These are phyloP conservation scores for Nomada lathburiana DNA, from an alignment of 2,888 invertebrate species.

Conservation along the genomic window DNA sequence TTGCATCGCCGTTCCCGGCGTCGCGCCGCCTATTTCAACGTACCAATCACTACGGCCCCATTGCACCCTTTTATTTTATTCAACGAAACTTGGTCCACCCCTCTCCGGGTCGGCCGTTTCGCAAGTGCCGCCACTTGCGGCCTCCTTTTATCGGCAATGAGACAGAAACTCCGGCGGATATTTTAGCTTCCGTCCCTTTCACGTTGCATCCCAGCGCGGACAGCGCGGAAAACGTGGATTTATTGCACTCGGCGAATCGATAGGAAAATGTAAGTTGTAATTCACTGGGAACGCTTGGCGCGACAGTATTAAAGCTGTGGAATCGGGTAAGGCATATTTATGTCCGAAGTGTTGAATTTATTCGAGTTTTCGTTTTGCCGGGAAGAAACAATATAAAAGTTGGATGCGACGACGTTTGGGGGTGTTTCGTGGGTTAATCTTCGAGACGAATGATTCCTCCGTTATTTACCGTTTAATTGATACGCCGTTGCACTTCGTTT, in stretches of 20 bases:
- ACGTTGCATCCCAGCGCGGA: constrained; percentile 6
- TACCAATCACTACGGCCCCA: constrained; percentile 45
- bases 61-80: constrained; percentile 38
- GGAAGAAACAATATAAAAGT: neutral
- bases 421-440: neutral
- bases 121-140: constrained; percentile 22
- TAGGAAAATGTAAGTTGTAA: constrained; percentile 45
- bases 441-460: too few relatives aligned
- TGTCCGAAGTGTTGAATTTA: constrained; percentile 16
- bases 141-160: constrained; percentile 57
- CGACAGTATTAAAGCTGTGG: constrained; percentile 24
- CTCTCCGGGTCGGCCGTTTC: neutral
- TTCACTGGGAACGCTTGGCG: constrained; percentile 17
- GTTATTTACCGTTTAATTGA: neutral
- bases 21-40: neutral
- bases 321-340: constrained; percentile 25
- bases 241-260: constrained; percentile 36
- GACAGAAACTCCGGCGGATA: constrained; percentile 57
- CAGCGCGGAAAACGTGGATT: constrained; percentile 30
- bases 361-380: neutral
- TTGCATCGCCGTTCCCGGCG: constrained; percentile 8
- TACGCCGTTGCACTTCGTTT: too few relatives aligned
- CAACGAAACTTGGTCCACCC: neutral
- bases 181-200: constrained; percentile 10
- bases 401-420: neutral